Conservation (phyloP, 1,140 invertebrate genomes). For the Tetranychus urticae region DNA sequence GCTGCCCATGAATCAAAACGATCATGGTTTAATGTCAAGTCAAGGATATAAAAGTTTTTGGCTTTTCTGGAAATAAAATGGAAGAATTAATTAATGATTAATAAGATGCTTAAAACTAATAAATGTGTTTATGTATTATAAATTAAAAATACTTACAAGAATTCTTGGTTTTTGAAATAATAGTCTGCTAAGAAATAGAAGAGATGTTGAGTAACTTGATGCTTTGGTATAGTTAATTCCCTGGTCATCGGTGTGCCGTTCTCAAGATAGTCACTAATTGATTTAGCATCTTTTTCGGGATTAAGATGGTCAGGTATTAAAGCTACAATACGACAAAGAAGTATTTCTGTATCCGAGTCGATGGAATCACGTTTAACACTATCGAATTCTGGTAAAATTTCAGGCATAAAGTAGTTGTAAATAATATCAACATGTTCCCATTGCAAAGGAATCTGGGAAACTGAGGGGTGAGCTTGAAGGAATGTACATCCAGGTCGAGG, state of each 20-base stretch:
- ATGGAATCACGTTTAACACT: constrained; percentile 21
- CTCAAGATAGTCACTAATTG: constrained; percentile 18
- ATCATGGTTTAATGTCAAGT: constrained; percentile 48
- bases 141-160: constrained; percentile 22
- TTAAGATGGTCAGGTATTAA: constrained; percentile 34
- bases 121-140: too few relatives aligned
- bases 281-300: constrained; percentile 12
- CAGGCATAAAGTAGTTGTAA: constrained; percentile 59
- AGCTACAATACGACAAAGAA: constrained; percentile 46
- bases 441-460: constrained; percentile 25
- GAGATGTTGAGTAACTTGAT: constrained; percentile 25
- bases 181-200: constrained; percentile 76
- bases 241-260: constrained; percentile 10
- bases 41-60: constrained; percentile 52
- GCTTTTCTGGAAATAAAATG: constrained; percentile 28
- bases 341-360: constrained; percentile 28
- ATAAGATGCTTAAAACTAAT: too few relatives aligned
- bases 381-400: constrained; percentile 54
- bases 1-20: constrained; percentile 77
- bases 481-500: not conserved
- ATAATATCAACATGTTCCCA: constrained; percentile 50
- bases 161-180: constrained; percentile 65
- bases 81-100: not conserved
- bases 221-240: constrained; percentile 5
- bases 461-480: not conserved